Base-by-base conservation (phyloP, 2,888 invertebrate genomes). In the Liopterus haemorrhoidalis region DNA sequence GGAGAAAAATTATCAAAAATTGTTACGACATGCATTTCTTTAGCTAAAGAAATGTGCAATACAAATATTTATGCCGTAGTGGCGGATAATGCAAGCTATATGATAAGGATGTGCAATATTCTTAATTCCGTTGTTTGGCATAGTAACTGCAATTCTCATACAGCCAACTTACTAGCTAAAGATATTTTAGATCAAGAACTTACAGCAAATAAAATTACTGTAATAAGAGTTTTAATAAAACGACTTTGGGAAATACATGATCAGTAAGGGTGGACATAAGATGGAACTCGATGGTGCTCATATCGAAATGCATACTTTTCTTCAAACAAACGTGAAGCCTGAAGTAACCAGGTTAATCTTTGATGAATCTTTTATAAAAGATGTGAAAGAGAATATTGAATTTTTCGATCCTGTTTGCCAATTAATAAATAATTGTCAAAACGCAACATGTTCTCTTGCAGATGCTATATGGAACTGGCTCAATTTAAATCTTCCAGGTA, bases 1-100 rank as follows among this genome's bases (percentile, higher is more conserved):
- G 36, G 36, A 5, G 50, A 51, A 46, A 50, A 22, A 35, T 18
- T 55, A 19, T 41, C 30, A 22, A 39, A 49, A 24, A 46, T 54
- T 20, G 46, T 51, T 6, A 16, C 39, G 8, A 48, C 50, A 35
- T 41, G 49, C 18, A 36, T 41, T 8, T 21, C 38, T 14, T 9
- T 46, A 8, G 55, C 55, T 20, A 48, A 48, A 41, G 39, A 45
- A 9, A 39, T 35, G 11, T 49, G 49, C 24, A 45, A 46, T 14
- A 50, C 39, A 2, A 32, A 46, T 6, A 41, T 55, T 22, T 56
- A 53, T 48, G 53, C 54, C n/a, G 48, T 57, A 28, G 49, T 55
- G 28, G 49, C 53, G 4, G 57, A 54, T 27, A 57, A 54, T 52
- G 56, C 54, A 2, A 43, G 49, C 20, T 32, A 47, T 14, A 57